Percentiles rank a stretch among this genome's conserved stretches.
phyloP scores from a whole-genome alignment of 2,888 invertebrate species.

The Lochmaea crataegi region DNA sequence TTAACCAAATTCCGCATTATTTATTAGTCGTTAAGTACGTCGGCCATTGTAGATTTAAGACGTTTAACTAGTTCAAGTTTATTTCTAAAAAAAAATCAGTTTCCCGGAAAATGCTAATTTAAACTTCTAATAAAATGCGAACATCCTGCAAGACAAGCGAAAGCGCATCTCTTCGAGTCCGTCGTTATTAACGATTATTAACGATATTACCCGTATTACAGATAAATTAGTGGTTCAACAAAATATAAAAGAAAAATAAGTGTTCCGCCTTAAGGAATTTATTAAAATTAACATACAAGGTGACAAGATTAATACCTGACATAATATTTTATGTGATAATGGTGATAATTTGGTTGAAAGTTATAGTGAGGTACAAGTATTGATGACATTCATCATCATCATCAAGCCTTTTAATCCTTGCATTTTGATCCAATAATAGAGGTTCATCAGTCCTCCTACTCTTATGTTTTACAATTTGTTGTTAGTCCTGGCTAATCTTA shows the following conservation, averaged over 20 bases:
- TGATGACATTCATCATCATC: too few species aligned
- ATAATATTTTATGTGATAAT: background rate
- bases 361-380: too few species aligned
- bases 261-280: background rate
- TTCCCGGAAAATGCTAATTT: slow-evolving; percentile 44
- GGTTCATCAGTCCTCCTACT: too few species aligned
- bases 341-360: too few species aligned
- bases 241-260: slow-evolving; percentile 6
- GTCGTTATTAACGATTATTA: slow-evolving; percentile 30
- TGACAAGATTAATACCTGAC: background rate
- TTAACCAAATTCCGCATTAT: background rate
- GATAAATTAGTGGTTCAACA: slow-evolving; percentile 14
- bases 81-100: slow-evolving; percentile 30
- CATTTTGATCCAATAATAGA: too few species aligned
- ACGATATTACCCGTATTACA: slow-evolving; percentile 19
- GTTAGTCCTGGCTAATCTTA: too few species aligned
- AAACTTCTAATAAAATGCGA: slow-evolving; percentile 37
- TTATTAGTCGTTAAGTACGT: background rate
- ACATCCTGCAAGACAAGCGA: slow-evolving; percentile 40
- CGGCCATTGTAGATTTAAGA: background rate
- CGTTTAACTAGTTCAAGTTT: slow-evolving; percentile 10
- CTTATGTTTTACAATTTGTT: too few species aligned
- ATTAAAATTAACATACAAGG: slow-evolving; percentile 5
- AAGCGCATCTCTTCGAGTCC: slow-evolving; percentile 28
- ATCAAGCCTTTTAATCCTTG: too few species aligned